These are phyloP conservation scores for Trypoxylus dichotomus DNA, from an alignment of 1,140 invertebrate species.

Conservation along the genomic window DNA sequence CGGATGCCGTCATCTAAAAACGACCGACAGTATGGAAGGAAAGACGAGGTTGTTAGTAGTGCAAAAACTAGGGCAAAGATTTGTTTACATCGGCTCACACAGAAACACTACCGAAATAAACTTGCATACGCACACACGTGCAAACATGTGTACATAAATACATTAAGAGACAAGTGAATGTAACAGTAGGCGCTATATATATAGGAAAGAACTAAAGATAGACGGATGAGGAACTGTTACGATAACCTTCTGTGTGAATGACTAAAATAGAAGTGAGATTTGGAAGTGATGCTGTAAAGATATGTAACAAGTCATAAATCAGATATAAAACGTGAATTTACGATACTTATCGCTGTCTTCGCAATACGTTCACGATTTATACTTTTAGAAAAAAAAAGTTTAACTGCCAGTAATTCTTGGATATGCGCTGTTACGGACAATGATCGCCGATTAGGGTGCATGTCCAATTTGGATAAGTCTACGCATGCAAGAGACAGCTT, in stretches of 20 bases:
- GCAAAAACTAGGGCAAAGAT: conserved; percentile 23
- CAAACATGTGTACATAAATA: conserved; percentile 5
- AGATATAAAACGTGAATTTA: too few species aligned
- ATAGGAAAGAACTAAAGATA: conserved; percentile 21
- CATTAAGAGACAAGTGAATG: background rate
- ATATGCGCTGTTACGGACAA: too few species aligned
- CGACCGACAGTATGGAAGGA: background rate
- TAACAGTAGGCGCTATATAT: background rate
- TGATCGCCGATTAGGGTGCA: too few species aligned
- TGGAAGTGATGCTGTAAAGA: background rate
- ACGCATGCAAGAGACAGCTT: too few species aligned
- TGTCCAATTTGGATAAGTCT: too few species aligned
- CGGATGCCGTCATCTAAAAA: background rate
- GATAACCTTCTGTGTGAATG: conserved; percentile 11
- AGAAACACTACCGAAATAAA: conserved; percentile 11
- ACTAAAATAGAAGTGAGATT: background rate
- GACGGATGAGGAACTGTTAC: conserved; percentile 16
- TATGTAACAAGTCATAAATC: too few species aligned
- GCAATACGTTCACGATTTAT: too few species aligned
- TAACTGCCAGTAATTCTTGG: too few species aligned
- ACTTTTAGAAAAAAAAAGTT: too few species aligned
- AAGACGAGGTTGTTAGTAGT: background rate
- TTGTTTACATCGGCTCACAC: conserved; percentile 9
- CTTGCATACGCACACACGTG: background rate
- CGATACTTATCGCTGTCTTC: too few species aligned